These are phyloP conservation scores for Melinaea menophilus DNA, from an alignment of 2,888 invertebrate genomes.

Conservation along the genomic window DNA sequence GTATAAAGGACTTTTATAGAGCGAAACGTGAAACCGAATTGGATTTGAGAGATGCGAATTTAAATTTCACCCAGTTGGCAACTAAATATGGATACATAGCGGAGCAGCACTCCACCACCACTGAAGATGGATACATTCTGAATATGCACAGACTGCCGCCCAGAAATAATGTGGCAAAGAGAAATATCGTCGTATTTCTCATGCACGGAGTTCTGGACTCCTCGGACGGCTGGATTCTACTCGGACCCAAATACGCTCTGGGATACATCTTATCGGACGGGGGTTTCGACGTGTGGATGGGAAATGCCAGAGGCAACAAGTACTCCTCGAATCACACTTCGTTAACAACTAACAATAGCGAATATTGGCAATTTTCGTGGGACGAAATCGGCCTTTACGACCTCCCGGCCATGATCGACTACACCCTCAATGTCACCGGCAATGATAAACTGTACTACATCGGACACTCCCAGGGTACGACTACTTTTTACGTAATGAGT, in stretches of 20 bases:
- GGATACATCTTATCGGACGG: constrained; percentile 81
- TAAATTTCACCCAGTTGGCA: constrained; percentile 47
- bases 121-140: constrained; percentile 58
- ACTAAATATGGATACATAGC: constrained; percentile 48
- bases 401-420: constrained; percentile 84
- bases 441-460: constrained; percentile 78
- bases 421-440: constrained; percentile 69
- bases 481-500: constrained; percentile 76
- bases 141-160: constrained; percentile 51
- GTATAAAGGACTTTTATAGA: constrained; percentile 10
- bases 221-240: constrained; percentile 84
- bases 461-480: constrained; percentile 85
- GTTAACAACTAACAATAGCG: constrained; percentile 33
- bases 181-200: constrained; percentile 76
- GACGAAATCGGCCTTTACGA: constrained; percentile 86
- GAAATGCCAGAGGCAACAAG: constrained; percentile 88
- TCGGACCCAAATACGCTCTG: constrained; percentile 78
- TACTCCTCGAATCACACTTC: constrained; percentile 78
- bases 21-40: background rate
- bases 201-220: constrained; percentile 89
- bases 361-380: constrained; percentile 78
- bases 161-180: constrained; percentile 31
- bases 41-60: constrained; percentile 42
- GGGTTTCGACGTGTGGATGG: constrained; percentile 89
- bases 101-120: constrained; percentile 50